Evolutionary conservation across 1,140 invertebrate genomes (phyloP).

Genomic region (Temnothorax curvispinosus): DNA sequence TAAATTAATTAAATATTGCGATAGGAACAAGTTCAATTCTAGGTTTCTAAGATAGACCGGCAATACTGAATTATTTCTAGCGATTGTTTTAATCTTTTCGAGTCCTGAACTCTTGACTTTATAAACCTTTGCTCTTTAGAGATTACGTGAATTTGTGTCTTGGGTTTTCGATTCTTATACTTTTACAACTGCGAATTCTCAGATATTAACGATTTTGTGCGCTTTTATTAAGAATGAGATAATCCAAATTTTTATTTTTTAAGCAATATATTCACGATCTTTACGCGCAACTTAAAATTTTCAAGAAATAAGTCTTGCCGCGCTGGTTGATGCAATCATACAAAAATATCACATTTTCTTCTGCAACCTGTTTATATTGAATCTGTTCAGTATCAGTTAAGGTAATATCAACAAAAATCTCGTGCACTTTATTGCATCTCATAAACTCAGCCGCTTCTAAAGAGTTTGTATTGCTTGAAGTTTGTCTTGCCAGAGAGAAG

Average conservation of each 20-base stretch:
- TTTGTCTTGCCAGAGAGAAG: constrained; percentile 41
- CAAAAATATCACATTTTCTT: constrained; percentile 3
- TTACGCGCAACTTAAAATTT: neutral
- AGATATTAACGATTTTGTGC: neutral
- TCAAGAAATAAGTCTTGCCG: neutral
- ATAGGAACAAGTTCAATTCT: neutral
- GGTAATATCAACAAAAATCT: constrained; percentile 18
- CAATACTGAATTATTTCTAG: neutral
- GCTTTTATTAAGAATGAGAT: neutral
- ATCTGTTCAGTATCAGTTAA: neutral
- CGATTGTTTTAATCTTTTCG: constrained; percentile 14
- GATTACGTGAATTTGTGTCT: neutral
- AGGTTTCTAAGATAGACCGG: neutral
- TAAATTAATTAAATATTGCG: neutral
- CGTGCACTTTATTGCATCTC: constrained; percentile 35
- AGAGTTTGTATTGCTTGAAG: constrained; percentile 33
- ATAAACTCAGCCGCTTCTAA: constrained; percentile 15
- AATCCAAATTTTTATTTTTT: neutral
- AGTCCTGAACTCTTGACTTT: constrained; percentile 6
- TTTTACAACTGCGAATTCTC: neutral
- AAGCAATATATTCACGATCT: neutral
- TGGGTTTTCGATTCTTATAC: constrained; percentile 4
- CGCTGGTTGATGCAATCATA: neutral
- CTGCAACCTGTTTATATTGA: neutral
- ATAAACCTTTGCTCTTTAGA: constrained; percentile 23